phyloP scores from a whole-genome alignment of 2,888 invertebrate genomes.

The Pogonocherus hispidulus region DNA sequence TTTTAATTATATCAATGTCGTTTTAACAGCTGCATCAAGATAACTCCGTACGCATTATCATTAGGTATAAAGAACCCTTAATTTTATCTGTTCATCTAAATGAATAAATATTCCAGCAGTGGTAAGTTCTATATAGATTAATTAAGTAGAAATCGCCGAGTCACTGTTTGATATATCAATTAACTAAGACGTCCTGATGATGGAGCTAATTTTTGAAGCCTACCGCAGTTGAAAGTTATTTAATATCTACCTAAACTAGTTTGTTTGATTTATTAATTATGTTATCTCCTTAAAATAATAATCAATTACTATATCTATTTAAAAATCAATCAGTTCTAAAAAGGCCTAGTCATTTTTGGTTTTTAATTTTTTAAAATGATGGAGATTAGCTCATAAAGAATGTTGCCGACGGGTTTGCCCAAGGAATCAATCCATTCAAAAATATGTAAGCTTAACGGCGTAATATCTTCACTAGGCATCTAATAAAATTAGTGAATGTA shows the following conservation, averaged over 20 bases:
- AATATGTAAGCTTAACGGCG: too few relatives aligned
- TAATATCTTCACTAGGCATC: too few relatives aligned
- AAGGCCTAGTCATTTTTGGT: constrained; percentile 20
- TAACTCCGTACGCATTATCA: not conserved
- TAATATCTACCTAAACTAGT: constrained; percentile 32
- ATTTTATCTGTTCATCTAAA: constrained; percentile 28
- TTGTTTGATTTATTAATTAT: constrained; percentile 36
- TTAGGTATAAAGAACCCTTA: constrained; percentile 23
- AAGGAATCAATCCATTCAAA: too few relatives aligned
- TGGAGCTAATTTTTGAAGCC: constrained; percentile 55
- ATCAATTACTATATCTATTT: constrained; percentile 21
- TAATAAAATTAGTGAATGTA: too few relatives aligned
- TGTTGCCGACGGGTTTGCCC: constrained; percentile 10
- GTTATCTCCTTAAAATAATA: constrained; percentile 32
- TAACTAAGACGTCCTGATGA: constrained; percentile 58
- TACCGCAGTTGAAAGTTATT: constrained; percentile 54
- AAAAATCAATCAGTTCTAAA: constrained; percentile 24
- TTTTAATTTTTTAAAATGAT: constrained; percentile 15
- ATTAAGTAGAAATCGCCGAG: constrained; percentile 49
- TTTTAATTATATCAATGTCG: too few relatives aligned
- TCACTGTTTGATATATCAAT: constrained; percentile 61
- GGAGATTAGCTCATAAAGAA: constrained; percentile 6
- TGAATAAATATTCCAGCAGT: constrained; percentile 30
- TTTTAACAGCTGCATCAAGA: constrained; percentile 8
- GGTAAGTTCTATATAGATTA: constrained; percentile 48